A percentile compares a stretch with the other conserved stretches of the same genome.
Conservation (phyloP, 2,888 invertebrate species). For the Agrochola lychnidis region DNA sequence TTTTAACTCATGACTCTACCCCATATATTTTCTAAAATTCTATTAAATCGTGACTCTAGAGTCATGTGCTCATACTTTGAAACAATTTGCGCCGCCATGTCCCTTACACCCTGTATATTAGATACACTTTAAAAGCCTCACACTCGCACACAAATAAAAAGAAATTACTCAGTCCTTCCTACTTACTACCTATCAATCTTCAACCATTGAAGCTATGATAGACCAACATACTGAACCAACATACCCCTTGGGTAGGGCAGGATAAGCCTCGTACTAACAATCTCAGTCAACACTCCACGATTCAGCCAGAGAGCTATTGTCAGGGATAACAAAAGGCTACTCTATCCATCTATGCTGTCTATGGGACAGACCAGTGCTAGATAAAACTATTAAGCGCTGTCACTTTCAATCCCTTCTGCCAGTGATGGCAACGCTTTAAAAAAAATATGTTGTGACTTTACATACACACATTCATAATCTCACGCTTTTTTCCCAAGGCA, state of each 20-base stretch:
- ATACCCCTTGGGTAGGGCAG: neutral
- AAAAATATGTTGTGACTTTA: too few relatives aligned
- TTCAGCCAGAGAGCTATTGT: conserved; percentile 33
- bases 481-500: neutral
- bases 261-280: conserved; percentile 25
- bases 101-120: too few relatives aligned
- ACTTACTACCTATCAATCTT: neutral
- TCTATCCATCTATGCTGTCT: neutral
- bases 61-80: too few relatives aligned
- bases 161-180: neutral
- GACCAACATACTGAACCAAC: conserved; percentile 1
- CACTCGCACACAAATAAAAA: neutral
- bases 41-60: too few relatives aligned
- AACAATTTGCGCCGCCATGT: too few relatives aligned
- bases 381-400: neutral
- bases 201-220: neutral
- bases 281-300: conserved; percentile 33
- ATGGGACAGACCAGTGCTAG: neutral
- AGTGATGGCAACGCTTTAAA: neutral
- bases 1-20: too few relatives aligned
- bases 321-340: conserved; percentile 32
- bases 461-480: neutral
- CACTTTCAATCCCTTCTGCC: neutral
- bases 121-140: neutral
- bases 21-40: too few relatives aligned